Evolutionary conservation across 2,113 vertebrate species (phyloP).

Genomic region (Alectura lathami): DNA sequence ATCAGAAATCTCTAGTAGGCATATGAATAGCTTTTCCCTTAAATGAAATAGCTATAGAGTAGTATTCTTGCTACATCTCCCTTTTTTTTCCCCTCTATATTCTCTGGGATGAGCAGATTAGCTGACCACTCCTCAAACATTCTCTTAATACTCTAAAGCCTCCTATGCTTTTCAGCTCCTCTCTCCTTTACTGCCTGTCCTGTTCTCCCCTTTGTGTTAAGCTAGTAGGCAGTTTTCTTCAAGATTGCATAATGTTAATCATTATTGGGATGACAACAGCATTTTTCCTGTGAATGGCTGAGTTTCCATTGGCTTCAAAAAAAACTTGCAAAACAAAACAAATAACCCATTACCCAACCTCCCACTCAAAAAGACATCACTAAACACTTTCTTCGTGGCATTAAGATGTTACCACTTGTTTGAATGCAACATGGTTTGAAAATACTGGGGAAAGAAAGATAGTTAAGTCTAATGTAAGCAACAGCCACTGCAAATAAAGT

Average conservation of each 20-base stretch:
- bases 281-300: neutral
- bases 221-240: neutral
- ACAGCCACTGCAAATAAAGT: neutral
- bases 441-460: neutral
- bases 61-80: neutral
- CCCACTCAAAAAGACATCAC: neutral
- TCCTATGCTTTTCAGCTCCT: neutral
- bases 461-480: neutral
- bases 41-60: neutral
- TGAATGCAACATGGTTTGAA: neutral
- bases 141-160: slow-evolving; percentile 9
- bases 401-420: neutral
- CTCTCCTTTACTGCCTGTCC: neutral
- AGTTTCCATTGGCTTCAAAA: neutral
- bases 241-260: neutral
- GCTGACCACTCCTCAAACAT: neutral
- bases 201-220: rapidly evolving
- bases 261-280: neutral
- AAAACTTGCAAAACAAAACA: neutral
- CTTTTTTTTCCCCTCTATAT: neutral
- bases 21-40: neutral
- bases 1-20: neutral
- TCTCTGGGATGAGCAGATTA: neutral
- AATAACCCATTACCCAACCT: neutral
- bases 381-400: neutral